phyloP scores from a whole-genome alignment of 1,140 invertebrate species.

The Coboldia fuscipes region DNA sequence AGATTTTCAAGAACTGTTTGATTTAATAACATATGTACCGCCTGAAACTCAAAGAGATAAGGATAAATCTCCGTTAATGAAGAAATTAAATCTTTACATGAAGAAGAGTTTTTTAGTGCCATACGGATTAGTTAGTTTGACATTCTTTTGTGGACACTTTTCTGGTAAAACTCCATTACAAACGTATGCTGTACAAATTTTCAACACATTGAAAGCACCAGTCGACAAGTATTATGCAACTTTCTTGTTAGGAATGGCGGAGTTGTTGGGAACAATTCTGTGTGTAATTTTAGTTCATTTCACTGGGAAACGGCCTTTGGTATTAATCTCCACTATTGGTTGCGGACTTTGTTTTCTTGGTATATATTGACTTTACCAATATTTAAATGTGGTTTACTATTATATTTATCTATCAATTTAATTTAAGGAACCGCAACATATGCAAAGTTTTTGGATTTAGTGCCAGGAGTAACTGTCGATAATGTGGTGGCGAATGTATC shows the following conservation, averaged over 20 bases:
- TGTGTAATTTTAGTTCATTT: constrained; percentile 42
- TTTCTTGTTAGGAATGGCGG: constrained; percentile 39
- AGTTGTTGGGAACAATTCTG: constrained; percentile 35
- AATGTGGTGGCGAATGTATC: constrained; percentile 20
- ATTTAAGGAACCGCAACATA: constrained; percentile 10
- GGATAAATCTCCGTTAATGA: too few species aligned
- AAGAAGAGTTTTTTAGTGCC: constrained; percentile 35
- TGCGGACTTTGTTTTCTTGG: constrained; percentile 35
- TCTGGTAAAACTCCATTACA: constrained; percentile 44
- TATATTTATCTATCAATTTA: constrained; percentile 2
- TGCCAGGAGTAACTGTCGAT: constrained; percentile 15
- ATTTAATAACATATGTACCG: too few species aligned
- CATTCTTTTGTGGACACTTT: constrained; percentile 47
- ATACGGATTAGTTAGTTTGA: constrained; percentile 33
- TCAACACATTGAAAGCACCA: constrained; percentile 38
- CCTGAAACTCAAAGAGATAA: too few species aligned
- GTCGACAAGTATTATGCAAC: constrained; percentile 51
- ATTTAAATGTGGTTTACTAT: constrained; percentile 14
- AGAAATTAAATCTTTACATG: too few species aligned
- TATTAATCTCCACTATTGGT: constrained; percentile 38
- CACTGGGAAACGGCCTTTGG: constrained; percentile 41
- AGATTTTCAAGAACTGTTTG: too few species aligned
- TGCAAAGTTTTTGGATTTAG: constrained; percentile 13
- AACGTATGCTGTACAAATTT: constrained; percentile 50
- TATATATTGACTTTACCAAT: constrained; percentile 30